Evolutionary conservation across 2,888 invertebrate species (phyloP).

Genomic region (Apoda limacodes): DNA sequence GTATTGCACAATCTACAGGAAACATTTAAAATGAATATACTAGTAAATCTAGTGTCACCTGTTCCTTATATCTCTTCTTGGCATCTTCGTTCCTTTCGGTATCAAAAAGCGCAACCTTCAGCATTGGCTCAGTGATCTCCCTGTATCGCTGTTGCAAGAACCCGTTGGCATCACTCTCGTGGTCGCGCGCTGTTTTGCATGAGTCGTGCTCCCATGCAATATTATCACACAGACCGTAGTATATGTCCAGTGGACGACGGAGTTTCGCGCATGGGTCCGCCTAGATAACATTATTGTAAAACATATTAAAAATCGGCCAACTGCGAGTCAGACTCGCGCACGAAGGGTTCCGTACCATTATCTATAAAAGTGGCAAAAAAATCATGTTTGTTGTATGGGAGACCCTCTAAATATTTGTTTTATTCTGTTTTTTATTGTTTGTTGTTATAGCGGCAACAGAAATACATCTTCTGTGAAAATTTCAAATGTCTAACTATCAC

Average conservation of each 20-base stretch:
- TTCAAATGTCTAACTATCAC: no score
- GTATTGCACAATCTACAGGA: no score
- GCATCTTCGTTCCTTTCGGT: constrained; percentile 64
- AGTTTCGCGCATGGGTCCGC: constrained; percentile 71
- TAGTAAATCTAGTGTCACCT: constrained; percentile 33
- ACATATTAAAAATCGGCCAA: no score
- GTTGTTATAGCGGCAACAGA: no score
- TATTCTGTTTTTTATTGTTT: no score
- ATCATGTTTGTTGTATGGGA: no score
- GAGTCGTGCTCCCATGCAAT: constrained; percentile 72
- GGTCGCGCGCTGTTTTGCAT: constrained; percentile 60
- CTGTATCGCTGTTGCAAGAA: constrained; percentile 46
- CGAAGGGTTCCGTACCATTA: no score
- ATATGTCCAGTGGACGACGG: constrained; percentile 73
- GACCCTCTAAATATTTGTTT: no score
- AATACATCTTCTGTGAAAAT: no score
- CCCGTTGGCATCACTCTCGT: constrained; percentile 47
- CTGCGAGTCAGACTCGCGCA: no score
- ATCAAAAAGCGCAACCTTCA: constrained; percentile 62
- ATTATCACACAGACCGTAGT: constrained; percentile 71
- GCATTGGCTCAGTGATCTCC: constrained; percentile 55
- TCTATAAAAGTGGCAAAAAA: no score
- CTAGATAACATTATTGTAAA: constrained; percentile 49
- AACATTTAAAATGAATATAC: no score
- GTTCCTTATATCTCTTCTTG: constrained; percentile 56